Evolutionary conservation across 2,113 vertebrate species (phyloP).

Genomic region (Nesogale talazaci): DNA sequence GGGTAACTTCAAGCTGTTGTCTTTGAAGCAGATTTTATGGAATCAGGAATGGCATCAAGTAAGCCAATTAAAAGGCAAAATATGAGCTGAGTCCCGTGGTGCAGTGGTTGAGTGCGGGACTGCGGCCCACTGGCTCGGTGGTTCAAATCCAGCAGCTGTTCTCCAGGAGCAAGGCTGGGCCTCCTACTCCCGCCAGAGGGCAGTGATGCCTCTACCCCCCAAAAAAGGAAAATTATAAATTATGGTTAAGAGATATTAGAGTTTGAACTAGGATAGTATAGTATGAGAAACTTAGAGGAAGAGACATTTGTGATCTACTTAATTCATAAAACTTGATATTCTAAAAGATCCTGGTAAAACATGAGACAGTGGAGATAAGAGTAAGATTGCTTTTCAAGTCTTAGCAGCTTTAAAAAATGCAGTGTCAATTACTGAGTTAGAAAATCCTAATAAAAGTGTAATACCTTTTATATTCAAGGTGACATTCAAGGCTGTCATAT

Average conservation of each 20-base stretch:
- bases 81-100: too few relatives aligned
- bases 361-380: background rate
- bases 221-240: background rate
- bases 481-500: background rate
- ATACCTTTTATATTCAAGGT: background rate
- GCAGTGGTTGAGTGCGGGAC: too few relatives aligned
- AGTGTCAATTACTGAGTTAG: background rate
- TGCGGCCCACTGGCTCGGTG: too few relatives aligned
- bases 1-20: background rate
- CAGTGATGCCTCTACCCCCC: too few relatives aligned
- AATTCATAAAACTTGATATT: background rate
- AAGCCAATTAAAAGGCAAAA: background rate
- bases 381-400: background rate
- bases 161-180: too few relatives aligned
- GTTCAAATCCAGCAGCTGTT: too few relatives aligned
- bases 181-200: too few relatives aligned
- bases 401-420: background rate
- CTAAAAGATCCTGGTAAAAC: background rate
- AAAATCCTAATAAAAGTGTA: background rate
- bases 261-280: too few relatives aligned
- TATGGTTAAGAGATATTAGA: too few relatives aligned
- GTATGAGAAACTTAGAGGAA: too few relatives aligned
- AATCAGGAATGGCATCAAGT: background rate
- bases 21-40: background rate
- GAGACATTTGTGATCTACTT: too few relatives aligned